Base-by-base conservation (phyloP, 2,888 invertebrate species). In the Heteromurus nitidus region DNA sequence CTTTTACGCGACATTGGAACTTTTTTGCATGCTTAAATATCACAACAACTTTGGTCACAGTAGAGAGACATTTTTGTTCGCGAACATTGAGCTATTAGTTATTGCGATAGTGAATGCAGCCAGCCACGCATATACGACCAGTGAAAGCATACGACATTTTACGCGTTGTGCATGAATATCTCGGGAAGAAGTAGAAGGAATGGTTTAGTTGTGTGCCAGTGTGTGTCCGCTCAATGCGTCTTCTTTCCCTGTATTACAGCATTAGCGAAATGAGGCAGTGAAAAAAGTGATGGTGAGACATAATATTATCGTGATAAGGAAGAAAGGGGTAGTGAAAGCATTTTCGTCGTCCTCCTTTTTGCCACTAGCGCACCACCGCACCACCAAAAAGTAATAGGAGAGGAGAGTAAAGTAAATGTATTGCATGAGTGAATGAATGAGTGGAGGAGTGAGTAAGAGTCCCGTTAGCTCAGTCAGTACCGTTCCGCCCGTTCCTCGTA, bases 401-500 rank as follows among this genome's bases (percentile, higher is more conserved):
- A 28, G 16, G 72, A n/a, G 73, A 73, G 31, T 73, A n/a, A n/a
- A n/a, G 62, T 47, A 47, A 47, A 62, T 31, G 30, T 64, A 36
- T 36, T 64, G 74, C 64, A 67, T 65, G 67, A 68, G 47, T 76
- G 76, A 60, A 62, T 69, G 77, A 69, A 68, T 60, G 77, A 77
- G 47, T 62, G 69, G 62, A 28, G 1, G 30, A 18, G 22, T 30
- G 50, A 76, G 50, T 60, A 77, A 50, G 62, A 62, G 77, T 47
- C 68, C 75, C 68, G 68, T 68, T 68, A 44, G 24, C 67, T 58
- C 60, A 60, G n/a, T n/a, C 55, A 75, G 76, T 60, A 76, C 55
- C 68, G 76, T 76, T 76, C 76, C 76, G 68, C 68, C 76, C 60
- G 76, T 60, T 68, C 68, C 76, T 68, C 44, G 68, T 76, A 47